Percentiles rank a stretch among this genome's conserved stretches.
Evolutionary conservation across 2,888 invertebrate genomes (phyloP).

Genomic region (Idaea straminata): DNA sequence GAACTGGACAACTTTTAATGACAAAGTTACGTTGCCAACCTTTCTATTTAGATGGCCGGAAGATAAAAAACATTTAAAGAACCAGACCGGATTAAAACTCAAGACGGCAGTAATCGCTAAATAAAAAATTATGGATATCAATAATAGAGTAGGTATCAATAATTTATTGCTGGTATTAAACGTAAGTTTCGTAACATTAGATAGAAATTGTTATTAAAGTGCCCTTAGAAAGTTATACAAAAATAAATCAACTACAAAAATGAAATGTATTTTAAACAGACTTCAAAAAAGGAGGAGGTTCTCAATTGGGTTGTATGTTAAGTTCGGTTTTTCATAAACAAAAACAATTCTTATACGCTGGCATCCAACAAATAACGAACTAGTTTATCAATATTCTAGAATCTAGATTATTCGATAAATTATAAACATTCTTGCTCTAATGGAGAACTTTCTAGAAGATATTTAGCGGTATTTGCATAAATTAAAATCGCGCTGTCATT

Average conservation of each 20-base stretch:
- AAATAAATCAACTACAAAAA: no score
- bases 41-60: conserved; percentile 24
- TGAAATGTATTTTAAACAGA: no score
- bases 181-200: no score
- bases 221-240: no score
- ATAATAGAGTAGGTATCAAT: no score
- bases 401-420: conserved; percentile 1
- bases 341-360: no score
- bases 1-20: conserved; percentile 27
- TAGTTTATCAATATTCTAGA: background rate
- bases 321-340: no score
- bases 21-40: conserved; percentile 12
- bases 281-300: no score
- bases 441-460: background rate
- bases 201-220: no score
- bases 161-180: no score
- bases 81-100: conserved; percentile 10
- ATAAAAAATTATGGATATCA: conserved; percentile 18
- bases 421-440: background rate
- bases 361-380: background rate
- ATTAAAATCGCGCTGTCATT: background rate
- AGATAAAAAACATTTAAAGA: conserved; percentile 18
- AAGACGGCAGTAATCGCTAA: background rate
- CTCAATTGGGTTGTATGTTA: no score
- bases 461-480: background rate